Conservation (phyloP, 2,888 invertebrate genomes). For the Sphaeridia pumilis region DNA sequence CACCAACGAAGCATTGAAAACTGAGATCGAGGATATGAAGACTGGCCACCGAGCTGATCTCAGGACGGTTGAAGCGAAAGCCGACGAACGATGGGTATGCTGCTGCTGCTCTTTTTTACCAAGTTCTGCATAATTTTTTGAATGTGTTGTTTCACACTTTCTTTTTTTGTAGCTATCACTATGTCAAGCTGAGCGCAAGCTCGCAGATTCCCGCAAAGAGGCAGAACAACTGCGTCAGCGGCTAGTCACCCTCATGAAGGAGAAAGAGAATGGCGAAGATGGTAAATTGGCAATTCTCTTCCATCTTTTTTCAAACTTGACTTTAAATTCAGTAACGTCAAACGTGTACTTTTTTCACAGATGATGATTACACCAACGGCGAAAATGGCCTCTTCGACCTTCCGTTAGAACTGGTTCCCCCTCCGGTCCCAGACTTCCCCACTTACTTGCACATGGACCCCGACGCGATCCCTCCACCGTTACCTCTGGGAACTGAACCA, state of each 20-base stretch:
- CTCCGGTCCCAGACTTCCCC: conserved; percentile 25
- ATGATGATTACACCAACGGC: conserved; percentile 19
- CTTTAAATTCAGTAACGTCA: too few relatives aligned
- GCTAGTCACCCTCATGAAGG: conserved; percentile 27
- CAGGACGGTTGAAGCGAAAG: conserved; percentile 29
- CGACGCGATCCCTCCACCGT: conserved; percentile 30
- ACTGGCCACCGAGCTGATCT: conserved; percentile 30
- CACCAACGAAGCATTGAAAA: conserved; percentile 26
- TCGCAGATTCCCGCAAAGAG: conserved; percentile 31
- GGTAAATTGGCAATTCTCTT: too few relatives aligned
- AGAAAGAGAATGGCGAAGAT: conserved; percentile 25
- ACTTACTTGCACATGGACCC: conserved; percentile 29
- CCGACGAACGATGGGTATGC: conserved; percentile 34
- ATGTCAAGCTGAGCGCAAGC: conserved; percentile 35
- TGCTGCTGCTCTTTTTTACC: too few relatives aligned
- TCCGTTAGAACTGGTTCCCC: conserved; percentile 25
- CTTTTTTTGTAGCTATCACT: conserved; percentile 24
- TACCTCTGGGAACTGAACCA: conserved; percentile 18
- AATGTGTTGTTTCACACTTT: too few relatives aligned
- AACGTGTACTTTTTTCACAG: too few relatives aligned
- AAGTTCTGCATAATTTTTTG: neutral
- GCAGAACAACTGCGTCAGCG: conserved; percentile 29
- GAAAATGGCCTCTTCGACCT: conserved; percentile 18
- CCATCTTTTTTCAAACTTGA: too few relatives aligned
- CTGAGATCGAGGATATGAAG: conserved; percentile 34